Evolutionary conservation across 2,888 invertebrate species (phyloP), one percentile per base, ranked within the genome.

Genomic region (Philaethria dido): DNA sequence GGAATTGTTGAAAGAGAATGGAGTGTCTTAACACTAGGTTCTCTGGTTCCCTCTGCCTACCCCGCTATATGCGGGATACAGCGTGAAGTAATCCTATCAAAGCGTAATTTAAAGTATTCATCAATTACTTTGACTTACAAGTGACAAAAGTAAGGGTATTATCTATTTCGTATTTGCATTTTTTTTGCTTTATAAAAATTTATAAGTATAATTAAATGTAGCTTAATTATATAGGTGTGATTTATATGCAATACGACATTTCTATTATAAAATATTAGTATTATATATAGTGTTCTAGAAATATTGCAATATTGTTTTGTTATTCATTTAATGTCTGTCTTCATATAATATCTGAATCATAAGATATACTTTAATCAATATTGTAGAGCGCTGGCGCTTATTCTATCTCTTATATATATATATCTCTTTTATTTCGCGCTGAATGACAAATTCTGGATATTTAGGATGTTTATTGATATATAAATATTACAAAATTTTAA

Each of bases 331-430:
- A 57, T 42, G 16, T 42, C 22, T 16, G 22, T 42, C 11, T 42
- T 39, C n/a, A 39, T 8, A n/a, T 9, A n/a, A n/a, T 42, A 57
- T 25, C 6, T 25, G 18, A 42, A 57, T 11, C n/a, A n/a, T 42
- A 39, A 57, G 39, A 57, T 39, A 55, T 13, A 39, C 13, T 39
- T 20, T 39, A n/a, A 55, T 2, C 9, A 33, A 42, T 16, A 42
- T 20, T n/a, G 36, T 61, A 18, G 25, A 52, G 62, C 62, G 62
- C 62, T 62, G 62, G 62, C 62, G 62, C 62, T 50, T 25, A 16
- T 54, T 33, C 36, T n/a, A n/a, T n/a, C n/a, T n/a, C 18, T 3
- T 54, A 18, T 60, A 18, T 45, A 25, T 22, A 4, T n/a, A n/a
- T n/a, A n/a, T 25, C 45, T 20, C 18, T 18, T 16, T 25, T 44